Evolutionary conservation across 2,888 invertebrate genomes (phyloP).

Genomic region (Tyria jacobaeae): DNA sequence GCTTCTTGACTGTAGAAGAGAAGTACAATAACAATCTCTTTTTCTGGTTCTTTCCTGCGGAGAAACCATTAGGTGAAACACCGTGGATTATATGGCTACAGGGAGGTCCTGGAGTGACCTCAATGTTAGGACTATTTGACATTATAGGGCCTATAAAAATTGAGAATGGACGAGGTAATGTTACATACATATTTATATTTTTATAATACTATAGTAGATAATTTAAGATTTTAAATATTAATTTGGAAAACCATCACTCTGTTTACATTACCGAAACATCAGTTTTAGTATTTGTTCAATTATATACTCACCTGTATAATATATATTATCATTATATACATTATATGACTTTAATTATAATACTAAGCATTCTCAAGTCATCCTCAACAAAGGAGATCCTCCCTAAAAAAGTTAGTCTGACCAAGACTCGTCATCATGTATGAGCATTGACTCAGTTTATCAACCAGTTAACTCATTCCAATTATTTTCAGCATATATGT

Average conservation of each 20-base stretch:
- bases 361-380: too few relatives aligned
- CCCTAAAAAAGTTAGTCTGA: too few relatives aligned
- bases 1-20: conserved; percentile 89
- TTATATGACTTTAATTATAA: too few relatives aligned
- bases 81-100: conserved; percentile 94
- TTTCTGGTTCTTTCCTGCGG: conserved; percentile 92
- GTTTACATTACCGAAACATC: too few relatives aligned
- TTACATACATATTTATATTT: neutral
- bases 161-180: conserved; percentile 51
- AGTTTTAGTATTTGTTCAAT: too few relatives aligned
- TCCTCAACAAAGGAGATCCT: too few relatives aligned
- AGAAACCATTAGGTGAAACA: conserved; percentile 50
- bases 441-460: neutral
- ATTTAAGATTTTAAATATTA: neutral
- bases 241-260: too few relatives aligned
- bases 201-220: neutral
- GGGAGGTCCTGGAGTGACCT: conserved; percentile 92
- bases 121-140: conserved; percentile 68
- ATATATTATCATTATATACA: too few relatives aligned
- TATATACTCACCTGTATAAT: too few relatives aligned
- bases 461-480: too few relatives aligned
- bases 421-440: too few relatives aligned
- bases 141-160: conserved; percentile 62
- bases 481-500: neutral
- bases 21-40: conserved; percentile 90